Base-by-base conservation (phyloP, 2,888 invertebrate genomes). In the Colostygia pectinataria region DNA sequence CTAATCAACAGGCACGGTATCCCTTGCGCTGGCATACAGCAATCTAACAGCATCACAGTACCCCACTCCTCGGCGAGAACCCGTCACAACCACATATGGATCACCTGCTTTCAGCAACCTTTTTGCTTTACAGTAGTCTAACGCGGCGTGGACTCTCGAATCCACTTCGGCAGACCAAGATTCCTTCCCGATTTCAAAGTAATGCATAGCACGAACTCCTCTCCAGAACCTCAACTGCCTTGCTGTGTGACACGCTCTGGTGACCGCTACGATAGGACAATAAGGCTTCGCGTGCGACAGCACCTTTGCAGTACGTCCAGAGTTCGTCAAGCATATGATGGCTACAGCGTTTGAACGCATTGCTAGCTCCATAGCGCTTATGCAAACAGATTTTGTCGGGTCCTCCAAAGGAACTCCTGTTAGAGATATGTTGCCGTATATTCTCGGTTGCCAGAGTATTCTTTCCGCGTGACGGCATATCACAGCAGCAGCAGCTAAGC, bases 381-480 rank as follows among this genome's bases (percentile, higher is more conserved):
- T 65, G 59, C 88, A 83, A 15, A 90, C 53, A 0, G 96, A 95
- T 71, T 79, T 86, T 7, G 82, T 80, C 1, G 90, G 89, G 55
- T 89, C 90, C 49, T 80, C 79, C 1, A 93, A 85, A 1, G 93
- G 93, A 66, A 91, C 74, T 79, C 80, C 91, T 82, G 92, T 91
- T 57, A 85, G 79, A 13, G 91, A 84, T 31, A 96, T 79, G 75
- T 97, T 96, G 20, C 93, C 92, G 77, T 97, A 96, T 52, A 95
- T 87, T 68, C 94, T 93, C 59, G 92, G 93, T 68, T 97, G 95
- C 93, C 96, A 97, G 47, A 95, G 86, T 0, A 96, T 95, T 20
- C 95, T 92, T 83, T 98, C 98, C 0, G 98, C 97, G 78, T 98
- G 96, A 63, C 93, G 92, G 71, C 96, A 95, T 57, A 97, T 94